phyloP scores from a whole-genome alignment of 2,113 vertebrate genomes.

The Bos indicus region DNA sequence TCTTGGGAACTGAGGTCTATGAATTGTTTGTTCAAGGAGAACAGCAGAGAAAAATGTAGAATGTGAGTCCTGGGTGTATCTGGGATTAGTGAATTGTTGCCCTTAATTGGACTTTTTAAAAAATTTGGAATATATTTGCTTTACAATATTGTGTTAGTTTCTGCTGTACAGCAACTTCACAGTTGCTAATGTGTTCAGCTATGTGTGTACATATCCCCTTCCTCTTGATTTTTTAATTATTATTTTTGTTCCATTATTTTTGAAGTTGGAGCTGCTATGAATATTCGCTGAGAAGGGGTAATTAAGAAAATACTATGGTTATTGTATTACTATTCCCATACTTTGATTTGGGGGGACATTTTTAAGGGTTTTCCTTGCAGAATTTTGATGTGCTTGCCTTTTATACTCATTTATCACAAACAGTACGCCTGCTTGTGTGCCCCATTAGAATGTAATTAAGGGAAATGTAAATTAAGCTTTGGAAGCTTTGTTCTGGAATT shows the following conservation, averaged over 20 bases:
- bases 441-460: neutral
- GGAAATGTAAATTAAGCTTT: neutral
- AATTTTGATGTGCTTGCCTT: neutral
- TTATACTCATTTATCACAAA: accelerated
- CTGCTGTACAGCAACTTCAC: neutral
- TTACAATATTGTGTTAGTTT: neutral
- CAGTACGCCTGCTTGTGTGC: neutral
- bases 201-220: neutral
- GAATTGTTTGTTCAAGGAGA: neutral
- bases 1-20: neutral
- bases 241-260: neutral
- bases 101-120: neutral
- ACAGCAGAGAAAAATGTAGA: neutral
- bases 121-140: neutral
- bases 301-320: neutral
- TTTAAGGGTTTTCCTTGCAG: neutral
- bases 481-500: neutral
- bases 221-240: neutral
- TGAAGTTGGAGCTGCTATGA: neutral
- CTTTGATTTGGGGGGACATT: neutral
- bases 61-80: neutral
- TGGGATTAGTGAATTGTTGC: neutral
- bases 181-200: neutral
- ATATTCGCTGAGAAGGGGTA: neutral
- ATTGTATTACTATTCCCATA: neutral